Percentiles rank a stretch among this genome's conserved stretches.
Evolutionary conservation across 2,113 vertebrate species (phyloP).

Genomic region (Cichladusa arquata): DNA sequence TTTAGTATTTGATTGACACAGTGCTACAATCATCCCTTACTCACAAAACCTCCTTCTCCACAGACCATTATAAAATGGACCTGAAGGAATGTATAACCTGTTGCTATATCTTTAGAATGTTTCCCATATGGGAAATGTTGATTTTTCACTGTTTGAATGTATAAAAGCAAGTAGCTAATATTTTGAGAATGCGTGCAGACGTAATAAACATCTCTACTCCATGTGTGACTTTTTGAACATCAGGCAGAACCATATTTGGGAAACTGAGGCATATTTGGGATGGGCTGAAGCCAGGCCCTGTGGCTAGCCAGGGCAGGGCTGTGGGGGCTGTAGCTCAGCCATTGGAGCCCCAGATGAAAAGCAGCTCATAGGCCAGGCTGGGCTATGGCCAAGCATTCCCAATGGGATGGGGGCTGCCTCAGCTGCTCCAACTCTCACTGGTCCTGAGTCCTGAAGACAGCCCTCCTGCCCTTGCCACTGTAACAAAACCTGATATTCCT

Average conservation of each 20-base stretch:
- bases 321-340: not conserved
- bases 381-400: not conserved
- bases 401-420: accelerated
- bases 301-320: not conserved
- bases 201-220: not conserved
- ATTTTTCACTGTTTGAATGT: not conserved
- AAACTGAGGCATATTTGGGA: not conserved
- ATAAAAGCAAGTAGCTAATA: not conserved
- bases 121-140: not conserved
- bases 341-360: not conserved
- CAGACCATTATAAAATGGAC: not conserved
- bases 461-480: not conserved
- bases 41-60: not conserved
- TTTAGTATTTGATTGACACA: not conserved
- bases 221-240: not conserved
- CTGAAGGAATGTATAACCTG: not conserved
- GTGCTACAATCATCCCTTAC: not conserved
- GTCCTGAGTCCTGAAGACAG: not conserved
- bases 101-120: not conserved
- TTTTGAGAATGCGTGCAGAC: not conserved
- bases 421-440: not conserved
- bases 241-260: not conserved
- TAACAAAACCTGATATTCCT: not conserved
- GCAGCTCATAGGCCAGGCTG: not conserved
- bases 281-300: not conserved